These are phyloP conservation scores for Meghimatium bilineatum DNA, from an alignment of 2,888 invertebrate genomes.

Conservation along the genomic window DNA sequence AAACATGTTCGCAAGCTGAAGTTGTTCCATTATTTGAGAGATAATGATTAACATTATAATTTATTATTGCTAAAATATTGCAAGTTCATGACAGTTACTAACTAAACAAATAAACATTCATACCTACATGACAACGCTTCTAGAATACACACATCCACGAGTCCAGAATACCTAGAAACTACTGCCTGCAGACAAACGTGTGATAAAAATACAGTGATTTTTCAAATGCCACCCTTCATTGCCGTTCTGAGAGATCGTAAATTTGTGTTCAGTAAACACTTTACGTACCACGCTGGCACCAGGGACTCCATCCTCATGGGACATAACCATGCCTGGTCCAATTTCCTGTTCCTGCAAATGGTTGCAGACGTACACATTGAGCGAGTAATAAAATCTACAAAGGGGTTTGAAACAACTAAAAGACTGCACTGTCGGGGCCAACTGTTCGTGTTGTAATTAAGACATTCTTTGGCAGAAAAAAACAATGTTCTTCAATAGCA, in stretches of 20 bases:
- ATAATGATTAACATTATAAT: too few species aligned
- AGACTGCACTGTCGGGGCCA: not conserved
- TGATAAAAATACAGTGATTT: conserved; percentile 8
- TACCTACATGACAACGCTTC: not conserved
- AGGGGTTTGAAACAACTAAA: not conserved
- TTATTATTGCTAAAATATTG: too few species aligned
- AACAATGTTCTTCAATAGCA: too few species aligned
- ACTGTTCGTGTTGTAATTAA: not conserved
- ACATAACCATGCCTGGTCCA: not conserved
- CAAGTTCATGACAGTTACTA: not conserved
- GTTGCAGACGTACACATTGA: not conserved
- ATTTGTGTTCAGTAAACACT: not conserved
- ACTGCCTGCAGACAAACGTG: not conserved
- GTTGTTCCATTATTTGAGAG: too few species aligned
- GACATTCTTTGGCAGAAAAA: too few species aligned
- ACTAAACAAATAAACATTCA: not conserved
- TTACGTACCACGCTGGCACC: not conserved
- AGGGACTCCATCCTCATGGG: not conserved
- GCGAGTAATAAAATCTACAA: not conserved
- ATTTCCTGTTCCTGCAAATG: not conserved
- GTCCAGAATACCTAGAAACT: not conserved
- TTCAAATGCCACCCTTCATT: not conserved
- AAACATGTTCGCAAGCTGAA: too few species aligned
- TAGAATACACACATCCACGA: not conserved
- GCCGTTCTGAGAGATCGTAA: not conserved